Base-by-base conservation (phyloP, 2,888 invertebrate species). In the Norana najaformis region DNA sequence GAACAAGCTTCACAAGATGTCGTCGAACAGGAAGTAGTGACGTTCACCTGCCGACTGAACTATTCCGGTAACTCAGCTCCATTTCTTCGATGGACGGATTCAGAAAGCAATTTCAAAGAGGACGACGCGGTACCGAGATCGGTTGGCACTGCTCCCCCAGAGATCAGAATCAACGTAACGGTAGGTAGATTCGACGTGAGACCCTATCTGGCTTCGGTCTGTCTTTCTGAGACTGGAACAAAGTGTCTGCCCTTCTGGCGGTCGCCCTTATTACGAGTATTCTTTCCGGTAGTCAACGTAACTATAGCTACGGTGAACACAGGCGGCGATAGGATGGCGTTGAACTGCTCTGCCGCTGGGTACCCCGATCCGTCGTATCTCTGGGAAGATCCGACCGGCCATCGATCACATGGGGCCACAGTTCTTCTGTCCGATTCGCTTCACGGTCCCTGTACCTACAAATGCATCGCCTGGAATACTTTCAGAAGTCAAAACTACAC, bases 1-100 rank as follows among this genome's bases (percentile, higher is more conserved):
- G 37, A 35, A 85, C 85, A 34, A 36, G 85, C n/a, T 13, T 69
- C 69, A 69, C 30, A 11, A n/a, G 69, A 69, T 30, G 69, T 69
- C 69, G 30, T 13, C 8, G 30, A 69, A 69, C 69, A 69, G 30
- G 69, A 69, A 69, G 69, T n/a, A n/a, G 69, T n/a, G 0, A 69
- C 69, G 30, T 69, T 69, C 69, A 69, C 8, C n/a, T 69, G 69
- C n/a, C 69, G 69, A 69, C 30, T 69, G 8, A 69, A n/a, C n/a
- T 69, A 69, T 69, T 69, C 69, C 69, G 69, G 69, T 69, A 69
- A n/a, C n/a, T 69, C 69, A 69, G 69, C n/a, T 69, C 69, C 69
- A n/a, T n/a, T 11, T n/a, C 69, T 69, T 69, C 69, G n/a, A 69
- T 69, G 69, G 69, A 69, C 69, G 0, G n/a, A 69, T n/a, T 69